phyloP scores from a whole-genome alignment of 2,888 invertebrate genomes.

The Nephrotoma guestfalica region DNA sequence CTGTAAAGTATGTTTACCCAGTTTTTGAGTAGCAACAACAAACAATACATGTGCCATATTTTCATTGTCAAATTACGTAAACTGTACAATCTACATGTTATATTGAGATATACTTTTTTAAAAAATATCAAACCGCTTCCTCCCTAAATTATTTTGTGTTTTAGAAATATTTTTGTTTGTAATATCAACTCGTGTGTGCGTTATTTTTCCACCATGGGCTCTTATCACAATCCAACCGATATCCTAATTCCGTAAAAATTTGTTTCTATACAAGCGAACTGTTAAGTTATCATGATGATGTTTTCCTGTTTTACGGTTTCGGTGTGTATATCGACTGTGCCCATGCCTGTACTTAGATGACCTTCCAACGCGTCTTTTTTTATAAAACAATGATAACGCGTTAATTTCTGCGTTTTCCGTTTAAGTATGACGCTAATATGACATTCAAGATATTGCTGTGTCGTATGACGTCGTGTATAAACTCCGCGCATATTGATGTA shows the following conservation, averaged over 20 bases:
- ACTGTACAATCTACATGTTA: not conserved
- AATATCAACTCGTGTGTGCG: not conserved
- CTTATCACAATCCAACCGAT: not conserved
- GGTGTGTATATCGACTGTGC: not conserved
- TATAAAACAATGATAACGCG: not conserved
- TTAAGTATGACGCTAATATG: not conserved
- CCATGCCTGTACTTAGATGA: not conserved
- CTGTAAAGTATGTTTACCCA: not conserved
- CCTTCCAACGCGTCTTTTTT: not conserved
- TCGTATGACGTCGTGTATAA: not conserved
- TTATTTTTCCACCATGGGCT: not conserved
- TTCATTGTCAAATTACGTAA: not conserved
- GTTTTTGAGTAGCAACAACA: not conserved
- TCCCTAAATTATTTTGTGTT: not conserved
- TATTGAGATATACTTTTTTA: not conserved
- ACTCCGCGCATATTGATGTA: not conserved
- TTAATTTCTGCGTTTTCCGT: not conserved
- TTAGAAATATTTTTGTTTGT: not conserved
- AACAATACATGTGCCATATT: not conserved
- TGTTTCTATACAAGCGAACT: not conserved
- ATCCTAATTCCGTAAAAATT: not conserved
- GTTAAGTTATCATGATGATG: not conserved
- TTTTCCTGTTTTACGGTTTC: not conserved
- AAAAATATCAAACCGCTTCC: not conserved
- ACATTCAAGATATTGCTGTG: not conserved